Percentiles rank a stretch among this genome's conserved stretches.
These are phyloP conservation scores for Larimichthys polyactis DNA, from an alignment of 2,113 vertebrate genomes.

Conservation along the genomic window DNA sequence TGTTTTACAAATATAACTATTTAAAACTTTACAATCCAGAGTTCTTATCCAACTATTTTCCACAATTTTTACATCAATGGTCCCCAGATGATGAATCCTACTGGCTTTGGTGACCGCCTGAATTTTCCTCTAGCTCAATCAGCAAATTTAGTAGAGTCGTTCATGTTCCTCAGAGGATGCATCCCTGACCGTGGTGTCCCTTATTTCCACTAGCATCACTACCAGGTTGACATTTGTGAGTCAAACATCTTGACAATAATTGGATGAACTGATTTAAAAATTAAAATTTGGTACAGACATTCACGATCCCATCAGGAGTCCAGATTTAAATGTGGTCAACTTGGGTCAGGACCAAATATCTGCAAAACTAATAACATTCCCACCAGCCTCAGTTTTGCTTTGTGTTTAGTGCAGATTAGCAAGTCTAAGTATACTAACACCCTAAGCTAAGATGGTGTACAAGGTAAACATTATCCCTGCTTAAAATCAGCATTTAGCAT, in stretches of 20 bases:
- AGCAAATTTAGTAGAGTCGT: background rate
- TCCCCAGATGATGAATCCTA: too few relatives aligned
- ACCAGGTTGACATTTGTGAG: background rate
- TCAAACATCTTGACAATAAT: background rate
- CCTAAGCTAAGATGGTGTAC: background rate
- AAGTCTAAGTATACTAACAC: background rate
- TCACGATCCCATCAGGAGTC: background rate
- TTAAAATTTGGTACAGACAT: background rate
- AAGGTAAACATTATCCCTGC: background rate
- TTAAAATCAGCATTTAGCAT: background rate
- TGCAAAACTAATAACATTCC: background rate
- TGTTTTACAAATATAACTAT: background rate
- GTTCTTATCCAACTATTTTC: background rate
- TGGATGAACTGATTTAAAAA: background rate
- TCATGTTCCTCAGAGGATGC: background rate
- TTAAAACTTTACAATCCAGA: background rate
- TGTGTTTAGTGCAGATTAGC: background rate
- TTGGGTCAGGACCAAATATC: background rate
- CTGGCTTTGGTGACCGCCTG: background rate
- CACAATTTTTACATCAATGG: background rate
- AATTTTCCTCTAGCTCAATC: too few relatives aligned
- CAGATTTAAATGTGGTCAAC: background rate
- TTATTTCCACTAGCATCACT: too few relatives aligned
- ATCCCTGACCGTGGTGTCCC: background rate
- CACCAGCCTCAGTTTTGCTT: background rate